Evolutionary conservation across 2,888 invertebrate genomes (phyloP).

Genomic region (Vesta saturnalis): DNA sequence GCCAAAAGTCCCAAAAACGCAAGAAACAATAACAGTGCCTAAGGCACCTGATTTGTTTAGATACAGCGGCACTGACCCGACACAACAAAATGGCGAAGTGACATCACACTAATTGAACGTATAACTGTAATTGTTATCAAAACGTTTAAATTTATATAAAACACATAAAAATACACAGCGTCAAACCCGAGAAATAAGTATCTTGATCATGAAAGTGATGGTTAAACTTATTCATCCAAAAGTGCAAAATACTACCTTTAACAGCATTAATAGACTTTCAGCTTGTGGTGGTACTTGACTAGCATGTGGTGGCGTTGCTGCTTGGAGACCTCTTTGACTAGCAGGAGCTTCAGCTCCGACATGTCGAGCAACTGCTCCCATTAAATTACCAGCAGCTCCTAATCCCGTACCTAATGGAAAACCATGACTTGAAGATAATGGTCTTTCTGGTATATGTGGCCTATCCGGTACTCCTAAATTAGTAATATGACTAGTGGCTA

Average conservation of each 20-base stretch:
- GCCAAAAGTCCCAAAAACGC: too few species aligned
- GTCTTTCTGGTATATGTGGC: slow-evolving; percentile 49
- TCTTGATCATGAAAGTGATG: too few species aligned
- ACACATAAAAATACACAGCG: too few species aligned
- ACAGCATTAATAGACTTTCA: slow-evolving; percentile 81
- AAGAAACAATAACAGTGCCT: too few species aligned
- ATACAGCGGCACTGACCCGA: too few species aligned
- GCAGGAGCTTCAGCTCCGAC: slow-evolving; percentile 66
- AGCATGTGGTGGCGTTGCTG: slow-evolving; percentile 75
- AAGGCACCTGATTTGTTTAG: too few species aligned
- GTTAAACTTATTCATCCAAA: neutral
- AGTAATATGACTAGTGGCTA: slow-evolving; percentile 54
- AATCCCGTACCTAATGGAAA: slow-evolving; percentile 60
- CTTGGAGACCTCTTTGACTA: slow-evolving; percentile 65
- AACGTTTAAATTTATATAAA: too few species aligned
- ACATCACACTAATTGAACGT: too few species aligned
- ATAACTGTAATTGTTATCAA: too few species aligned
- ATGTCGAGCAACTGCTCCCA: slow-evolving; percentile 60
- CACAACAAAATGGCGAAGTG: too few species aligned
- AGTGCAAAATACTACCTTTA: slow-evolving; percentile 65
- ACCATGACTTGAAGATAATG: slow-evolving; percentile 53
- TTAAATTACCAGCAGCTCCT: slow-evolving; percentile 60
- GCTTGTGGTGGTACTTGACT: slow-evolving; percentile 84
- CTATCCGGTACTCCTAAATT: slow-evolving; percentile 51
- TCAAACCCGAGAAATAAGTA: too few species aligned